These are phyloP conservation scores for Himalopsyche japonica DNA, from an alignment of 2,888 invertebrate genomes.

Conservation along the genomic window DNA sequence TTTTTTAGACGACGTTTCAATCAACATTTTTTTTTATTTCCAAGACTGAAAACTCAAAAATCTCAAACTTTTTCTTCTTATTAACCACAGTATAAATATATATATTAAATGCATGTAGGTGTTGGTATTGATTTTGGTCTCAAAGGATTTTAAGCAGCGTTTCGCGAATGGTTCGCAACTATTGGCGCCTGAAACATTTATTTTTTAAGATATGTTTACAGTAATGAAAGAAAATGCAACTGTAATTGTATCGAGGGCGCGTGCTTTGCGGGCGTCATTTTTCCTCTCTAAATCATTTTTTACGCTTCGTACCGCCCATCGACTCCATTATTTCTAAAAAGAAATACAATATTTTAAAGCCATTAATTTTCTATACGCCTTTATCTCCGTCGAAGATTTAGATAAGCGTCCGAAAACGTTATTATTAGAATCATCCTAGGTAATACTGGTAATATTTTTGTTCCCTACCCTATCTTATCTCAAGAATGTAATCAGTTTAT, in stretches of 20 bases:
- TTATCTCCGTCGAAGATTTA: not conserved
- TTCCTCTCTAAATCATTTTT: not conserved
- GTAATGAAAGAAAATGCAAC: not conserved
- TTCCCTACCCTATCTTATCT: not conserved
- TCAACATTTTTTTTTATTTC: no score
- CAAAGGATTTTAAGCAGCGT: no score
- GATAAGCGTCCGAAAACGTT: not conserved
- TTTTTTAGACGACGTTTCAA: no score
- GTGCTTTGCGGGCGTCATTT: not conserved
- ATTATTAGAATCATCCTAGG: not conserved
- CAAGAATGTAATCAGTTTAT: not conserved
- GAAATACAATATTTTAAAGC: not conserved
- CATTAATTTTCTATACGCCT: not conserved
- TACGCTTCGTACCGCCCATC: not conserved
- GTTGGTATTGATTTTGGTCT: no score
- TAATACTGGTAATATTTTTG: not conserved
- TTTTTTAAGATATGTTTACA: no score
- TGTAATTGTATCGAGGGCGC: not conserved
- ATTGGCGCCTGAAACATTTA: no score
- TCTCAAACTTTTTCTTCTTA: no score
- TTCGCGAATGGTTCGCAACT: no score
- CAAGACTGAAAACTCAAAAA: no score
- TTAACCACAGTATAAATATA: no score
- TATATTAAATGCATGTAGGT: no score
- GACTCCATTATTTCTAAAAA: not conserved